Conservation (phyloP, 1,140 invertebrate species). For the Mercenaria mercenaria region DNA sequence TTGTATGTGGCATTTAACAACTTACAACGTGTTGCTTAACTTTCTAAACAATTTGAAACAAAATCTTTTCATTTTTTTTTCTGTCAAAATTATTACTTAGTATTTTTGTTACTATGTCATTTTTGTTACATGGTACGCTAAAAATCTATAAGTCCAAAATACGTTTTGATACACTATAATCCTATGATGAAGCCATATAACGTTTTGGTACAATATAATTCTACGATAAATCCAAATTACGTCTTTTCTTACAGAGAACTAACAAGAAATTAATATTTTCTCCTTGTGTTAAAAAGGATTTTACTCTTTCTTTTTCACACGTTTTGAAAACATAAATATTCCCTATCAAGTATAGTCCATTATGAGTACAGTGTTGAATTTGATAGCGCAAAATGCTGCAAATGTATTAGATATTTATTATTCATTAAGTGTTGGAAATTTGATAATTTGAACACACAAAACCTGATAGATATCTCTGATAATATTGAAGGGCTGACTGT, state of each 20-base stretch:
- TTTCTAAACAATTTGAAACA: not conserved
- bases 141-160: no score
- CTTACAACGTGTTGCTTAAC: not conserved
- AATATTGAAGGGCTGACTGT: constrained; percentile 44
- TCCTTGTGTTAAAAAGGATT: no score
- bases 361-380: not conserved
- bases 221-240: no score
- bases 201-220: no score
- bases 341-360: not conserved
- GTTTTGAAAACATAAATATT: not conserved
- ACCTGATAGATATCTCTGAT: constrained; percentile 22
- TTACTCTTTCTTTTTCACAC: not conserved
- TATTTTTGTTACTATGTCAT: not conserved
- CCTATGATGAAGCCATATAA: no score
- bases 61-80: not conserved
- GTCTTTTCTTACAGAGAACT: no score
- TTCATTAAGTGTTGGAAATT: constrained; percentile 57
- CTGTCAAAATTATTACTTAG: not conserved
- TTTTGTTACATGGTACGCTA: no score
- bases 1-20: constrained; percentile 63
- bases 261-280: no score
- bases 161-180: no score
- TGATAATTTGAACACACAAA: constrained; percentile 45
- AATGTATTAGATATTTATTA: constrained; percentile 11
- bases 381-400: not conserved